Percentiles rank a stretch among this genome's conserved stretches.
phyloP scores from a whole-genome alignment of 2,113 vertebrate species.

The Daphoenositta chrysoptera region DNA sequence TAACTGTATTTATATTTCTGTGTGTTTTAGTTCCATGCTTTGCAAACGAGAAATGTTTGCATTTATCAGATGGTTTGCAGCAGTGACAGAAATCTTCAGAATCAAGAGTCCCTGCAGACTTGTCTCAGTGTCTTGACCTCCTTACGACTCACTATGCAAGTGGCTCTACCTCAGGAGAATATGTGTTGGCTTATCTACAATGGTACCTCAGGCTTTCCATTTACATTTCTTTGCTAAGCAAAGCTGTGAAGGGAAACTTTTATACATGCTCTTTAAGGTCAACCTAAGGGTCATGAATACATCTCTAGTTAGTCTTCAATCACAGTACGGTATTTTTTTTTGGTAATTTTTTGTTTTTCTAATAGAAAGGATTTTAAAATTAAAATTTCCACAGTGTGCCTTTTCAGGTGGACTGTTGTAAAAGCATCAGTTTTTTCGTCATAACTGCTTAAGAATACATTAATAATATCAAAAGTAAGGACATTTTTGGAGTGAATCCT shows the following conservation, averaged over 20 bases:
- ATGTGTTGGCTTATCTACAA: constrained; percentile 85
- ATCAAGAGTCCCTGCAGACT: constrained; percentile 69
- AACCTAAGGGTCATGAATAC: background rate
- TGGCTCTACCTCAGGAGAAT: constrained; percentile 76
- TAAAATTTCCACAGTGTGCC: background rate
- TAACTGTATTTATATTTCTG: background rate
- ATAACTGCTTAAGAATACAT: background rate
- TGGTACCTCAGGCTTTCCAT: constrained; percentile 57
- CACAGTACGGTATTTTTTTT: background rate
- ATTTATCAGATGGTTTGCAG: constrained; percentile 77
- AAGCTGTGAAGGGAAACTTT: background rate
- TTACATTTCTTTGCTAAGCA: background rate
- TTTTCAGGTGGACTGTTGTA: background rate
- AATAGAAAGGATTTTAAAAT: background rate
- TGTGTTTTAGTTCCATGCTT: constrained; percentile 79
- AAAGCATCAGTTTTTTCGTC: background rate
- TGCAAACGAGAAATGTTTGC: constrained; percentile 75
- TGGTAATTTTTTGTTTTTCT: background rate
- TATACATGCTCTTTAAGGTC: background rate
- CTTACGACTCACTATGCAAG: constrained; percentile 78
- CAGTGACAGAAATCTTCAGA: constrained; percentile 63
- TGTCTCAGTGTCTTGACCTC: constrained; percentile 79
- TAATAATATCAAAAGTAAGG: background rate
- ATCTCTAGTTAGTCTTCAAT: background rate
- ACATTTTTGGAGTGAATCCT: background rate